A percentile compares a stretch with the other conserved stretches of the same genome.
phyloP scores from a whole-genome alignment of 1,140 invertebrate genomes.

The Cephus cinctus region DNA sequence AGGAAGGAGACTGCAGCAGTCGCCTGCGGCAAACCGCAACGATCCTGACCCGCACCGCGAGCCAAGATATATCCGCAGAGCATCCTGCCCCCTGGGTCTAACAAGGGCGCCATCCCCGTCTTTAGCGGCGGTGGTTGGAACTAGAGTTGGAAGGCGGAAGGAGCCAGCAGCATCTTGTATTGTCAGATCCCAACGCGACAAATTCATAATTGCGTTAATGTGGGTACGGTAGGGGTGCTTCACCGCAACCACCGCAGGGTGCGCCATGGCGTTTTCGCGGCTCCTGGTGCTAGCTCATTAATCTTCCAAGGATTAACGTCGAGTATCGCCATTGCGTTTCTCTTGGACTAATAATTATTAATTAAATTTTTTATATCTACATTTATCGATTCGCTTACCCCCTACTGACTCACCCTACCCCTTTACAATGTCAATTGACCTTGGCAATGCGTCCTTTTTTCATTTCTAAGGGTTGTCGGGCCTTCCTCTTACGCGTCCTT shows the following conservation, averaged over 20 bases:
- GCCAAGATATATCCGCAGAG: slow-evolving; percentile 26
- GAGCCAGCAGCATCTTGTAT: slow-evolving; percentile 52
- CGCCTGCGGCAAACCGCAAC: slow-evolving; percentile 50
- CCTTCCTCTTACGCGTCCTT: slow-evolving; percentile 2
- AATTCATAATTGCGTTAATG: slow-evolving; percentile 58
- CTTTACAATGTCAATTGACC: no score
- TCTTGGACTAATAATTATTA: slow-evolving; percentile 44
- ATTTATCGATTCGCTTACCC: slow-evolving; percentile 28
- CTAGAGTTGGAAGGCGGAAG: slow-evolving; percentile 20
- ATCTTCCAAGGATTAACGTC: slow-evolving; percentile 48
- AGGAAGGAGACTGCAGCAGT: slow-evolving; percentile 52
- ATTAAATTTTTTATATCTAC: slow-evolving; percentile 36
- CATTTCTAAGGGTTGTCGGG: background rate
- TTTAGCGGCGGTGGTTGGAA: slow-evolving; percentile 8
- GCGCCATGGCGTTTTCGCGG: slow-evolving; percentile 20
- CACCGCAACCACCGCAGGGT: slow-evolving; percentile 47
- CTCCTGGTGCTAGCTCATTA: slow-evolving; percentile 43
- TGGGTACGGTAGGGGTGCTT: slow-evolving; percentile 38
- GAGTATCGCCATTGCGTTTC: slow-evolving; percentile 38
- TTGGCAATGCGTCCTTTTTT: slow-evolving; percentile 1
- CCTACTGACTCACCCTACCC: background rate
- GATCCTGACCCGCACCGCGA: slow-evolving; percentile 39
- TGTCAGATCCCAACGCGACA: slow-evolving; percentile 54
- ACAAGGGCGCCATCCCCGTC: no score
- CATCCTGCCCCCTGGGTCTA: no score